Conservation (phyloP, 1,140 invertebrate species). For the Samia ricini region DNA sequence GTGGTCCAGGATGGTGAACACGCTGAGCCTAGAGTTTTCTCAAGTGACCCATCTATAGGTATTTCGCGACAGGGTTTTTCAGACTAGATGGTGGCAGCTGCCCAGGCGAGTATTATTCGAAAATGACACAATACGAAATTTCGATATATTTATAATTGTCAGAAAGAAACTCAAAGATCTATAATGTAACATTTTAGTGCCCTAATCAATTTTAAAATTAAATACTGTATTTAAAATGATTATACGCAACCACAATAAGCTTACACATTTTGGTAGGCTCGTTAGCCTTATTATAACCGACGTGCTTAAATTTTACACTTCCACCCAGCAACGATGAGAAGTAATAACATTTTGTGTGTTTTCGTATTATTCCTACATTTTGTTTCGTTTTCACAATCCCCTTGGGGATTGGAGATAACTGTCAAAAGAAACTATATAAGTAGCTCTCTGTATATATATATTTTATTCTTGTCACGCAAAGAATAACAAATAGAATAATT, state of each 20-base stretch:
- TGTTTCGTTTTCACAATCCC: not conserved
- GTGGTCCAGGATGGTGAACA: no score
- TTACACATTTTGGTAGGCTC: slow-evolving; percentile 22
- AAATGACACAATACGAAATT: no score
- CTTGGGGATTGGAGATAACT: slow-evolving; percentile 11
- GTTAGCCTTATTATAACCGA: slow-evolving; percentile 24
- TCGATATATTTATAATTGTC: no score
- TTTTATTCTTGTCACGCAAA: slow-evolving; percentile 10
- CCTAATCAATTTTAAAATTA: not conserved
- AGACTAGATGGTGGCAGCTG: no score
- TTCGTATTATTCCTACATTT: not conserved
- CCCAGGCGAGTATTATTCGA: no score
- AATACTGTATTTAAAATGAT: not conserved
- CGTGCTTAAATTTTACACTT: slow-evolving; percentile 15
- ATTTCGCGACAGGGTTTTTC: no score
- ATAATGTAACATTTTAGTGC: not conserved
- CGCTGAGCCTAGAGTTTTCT: no score
- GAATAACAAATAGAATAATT: no score
- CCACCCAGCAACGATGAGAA: not conserved
- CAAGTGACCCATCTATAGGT: no score
- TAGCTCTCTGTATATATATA: not conserved
- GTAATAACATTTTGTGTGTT: not conserved
- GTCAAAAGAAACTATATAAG: not conserved
- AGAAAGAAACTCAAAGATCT: no score
- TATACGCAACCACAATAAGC: not conserved